These are phyloP conservation scores for Hyposoter dolosus DNA, from an alignment of 2,888 invertebrate species.

Conservation along the genomic window DNA sequence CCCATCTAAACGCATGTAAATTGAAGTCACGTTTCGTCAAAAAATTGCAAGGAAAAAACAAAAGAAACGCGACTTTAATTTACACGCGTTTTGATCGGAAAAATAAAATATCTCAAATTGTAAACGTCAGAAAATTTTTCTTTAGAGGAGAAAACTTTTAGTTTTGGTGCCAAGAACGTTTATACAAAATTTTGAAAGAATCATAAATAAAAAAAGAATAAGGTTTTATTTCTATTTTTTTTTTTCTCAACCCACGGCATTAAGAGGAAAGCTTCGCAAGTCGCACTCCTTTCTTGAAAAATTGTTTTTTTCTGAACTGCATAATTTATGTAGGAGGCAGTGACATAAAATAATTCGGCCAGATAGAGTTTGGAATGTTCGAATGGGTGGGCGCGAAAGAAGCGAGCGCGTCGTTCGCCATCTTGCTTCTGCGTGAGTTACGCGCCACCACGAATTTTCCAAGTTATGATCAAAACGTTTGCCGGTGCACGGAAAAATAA, in stretches of 20 bases:
- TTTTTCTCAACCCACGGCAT: neutral
- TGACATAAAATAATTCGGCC: neutral
- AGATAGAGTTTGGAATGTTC: neutral
- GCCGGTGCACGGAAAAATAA: conserved; percentile 64
- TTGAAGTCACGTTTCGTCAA: no score
- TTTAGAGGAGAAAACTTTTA: no score
- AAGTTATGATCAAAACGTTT: conserved; percentile 56
- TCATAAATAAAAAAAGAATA: no score
- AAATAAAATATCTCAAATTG: no score
- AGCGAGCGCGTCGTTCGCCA: conserved; percentile 33
- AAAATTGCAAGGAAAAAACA: no score
- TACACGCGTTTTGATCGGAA: no score
- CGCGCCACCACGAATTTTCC: conserved; percentile 41
- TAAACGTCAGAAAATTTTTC: no score
- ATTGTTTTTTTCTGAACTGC: neutral
- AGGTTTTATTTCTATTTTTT: neutral
- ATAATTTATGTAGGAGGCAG: neutral
- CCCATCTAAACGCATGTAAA: no score
- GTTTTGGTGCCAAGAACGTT: no score
- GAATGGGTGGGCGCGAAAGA: neutral
- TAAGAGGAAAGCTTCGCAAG: neutral
- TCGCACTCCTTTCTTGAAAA: no score
- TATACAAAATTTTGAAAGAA: no score
- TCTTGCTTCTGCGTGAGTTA: conserved; percentile 28
- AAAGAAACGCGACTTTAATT: no score